Conservation (phyloP, 2,888 invertebrate genomes). For the Muschampia plurimacula region DNA sequence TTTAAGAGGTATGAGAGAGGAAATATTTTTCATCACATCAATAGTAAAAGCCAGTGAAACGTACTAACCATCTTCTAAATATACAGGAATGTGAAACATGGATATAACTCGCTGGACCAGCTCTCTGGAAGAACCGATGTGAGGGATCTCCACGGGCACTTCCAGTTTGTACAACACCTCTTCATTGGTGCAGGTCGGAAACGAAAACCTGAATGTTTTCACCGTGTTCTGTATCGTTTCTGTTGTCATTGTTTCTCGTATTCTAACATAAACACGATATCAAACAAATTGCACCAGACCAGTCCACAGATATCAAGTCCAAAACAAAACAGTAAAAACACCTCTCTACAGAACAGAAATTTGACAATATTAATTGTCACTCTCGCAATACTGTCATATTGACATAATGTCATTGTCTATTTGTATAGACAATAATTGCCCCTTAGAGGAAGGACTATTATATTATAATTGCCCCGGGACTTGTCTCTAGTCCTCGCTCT, state of each 20-base stretch:
- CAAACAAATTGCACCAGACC: background rate
- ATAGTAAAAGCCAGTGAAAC: background rate
- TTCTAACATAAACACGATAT: background rate
- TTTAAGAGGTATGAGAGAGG: no score
- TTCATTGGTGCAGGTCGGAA: constrained; percentile 85
- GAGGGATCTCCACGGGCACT: constrained; percentile 87
- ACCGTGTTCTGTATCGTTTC: constrained; percentile 60
- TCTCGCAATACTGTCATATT: no score
- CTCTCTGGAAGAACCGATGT: constrained; percentile 86
- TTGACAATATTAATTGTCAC: no score
- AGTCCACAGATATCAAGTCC: no score
- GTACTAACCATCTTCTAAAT: constrained; percentile 87
- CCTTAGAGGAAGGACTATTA: no score
- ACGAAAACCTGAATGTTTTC: constrained; percentile 79
- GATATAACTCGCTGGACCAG: constrained; percentile 88
- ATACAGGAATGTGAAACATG: constrained; percentile 89
- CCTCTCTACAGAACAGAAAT: background rate
- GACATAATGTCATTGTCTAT: no score
- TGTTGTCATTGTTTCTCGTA: constrained; percentile 62
- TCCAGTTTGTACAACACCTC: constrained; percentile 83
- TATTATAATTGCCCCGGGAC: no score
- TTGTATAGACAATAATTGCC: no score
- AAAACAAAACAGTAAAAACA: background rate
- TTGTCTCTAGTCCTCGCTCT: no score
- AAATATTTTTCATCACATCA: background rate